A percentile compares a stretch with the other conserved stretches of the same genome.
phyloP scores from a whole-genome alignment of 1,140 invertebrate species.

The Mercenaria mercenaria region DNA sequence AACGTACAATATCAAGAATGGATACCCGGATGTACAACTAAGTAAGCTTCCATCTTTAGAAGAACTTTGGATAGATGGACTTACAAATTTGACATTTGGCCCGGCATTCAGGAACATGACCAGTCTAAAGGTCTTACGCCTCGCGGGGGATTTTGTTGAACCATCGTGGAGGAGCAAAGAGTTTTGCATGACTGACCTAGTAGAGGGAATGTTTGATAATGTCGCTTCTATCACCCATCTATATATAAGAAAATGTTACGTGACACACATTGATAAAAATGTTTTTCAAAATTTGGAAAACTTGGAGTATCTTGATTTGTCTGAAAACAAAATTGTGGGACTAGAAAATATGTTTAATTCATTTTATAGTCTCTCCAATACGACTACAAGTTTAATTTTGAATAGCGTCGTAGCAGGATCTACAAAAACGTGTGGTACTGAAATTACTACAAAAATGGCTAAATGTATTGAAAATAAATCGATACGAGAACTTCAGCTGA shows the following conservation, averaged over 20 bases:
- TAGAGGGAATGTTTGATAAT: constrained; percentile 19
- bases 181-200: constrained; percentile 19
- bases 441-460: neutral
- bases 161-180: constrained; percentile 26
- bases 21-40: constrained; percentile 16
- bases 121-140: neutral
- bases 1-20: neutral
- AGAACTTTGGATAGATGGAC: constrained; percentile 48
- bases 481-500: constrained; percentile 17
- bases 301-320: constrained; percentile 55
- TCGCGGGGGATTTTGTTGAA: constrained; percentile 22
- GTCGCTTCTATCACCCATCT: constrained; percentile 30
- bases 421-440: neutral
- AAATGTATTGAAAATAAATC: neutral
- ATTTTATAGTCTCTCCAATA: neutral
- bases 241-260: constrained; percentile 9
- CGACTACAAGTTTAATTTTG: neutral
- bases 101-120: constrained; percentile 23
- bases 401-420: neutral
- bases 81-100: constrained; percentile 9
- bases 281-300: constrained; percentile 11
- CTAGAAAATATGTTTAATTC: neutral
- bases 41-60: neutral
- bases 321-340: neutral
- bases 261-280: neutral